phyloP scores from a whole-genome alignment of 2,113 vertebrate genomes.

The Aythya baeri region DNA sequence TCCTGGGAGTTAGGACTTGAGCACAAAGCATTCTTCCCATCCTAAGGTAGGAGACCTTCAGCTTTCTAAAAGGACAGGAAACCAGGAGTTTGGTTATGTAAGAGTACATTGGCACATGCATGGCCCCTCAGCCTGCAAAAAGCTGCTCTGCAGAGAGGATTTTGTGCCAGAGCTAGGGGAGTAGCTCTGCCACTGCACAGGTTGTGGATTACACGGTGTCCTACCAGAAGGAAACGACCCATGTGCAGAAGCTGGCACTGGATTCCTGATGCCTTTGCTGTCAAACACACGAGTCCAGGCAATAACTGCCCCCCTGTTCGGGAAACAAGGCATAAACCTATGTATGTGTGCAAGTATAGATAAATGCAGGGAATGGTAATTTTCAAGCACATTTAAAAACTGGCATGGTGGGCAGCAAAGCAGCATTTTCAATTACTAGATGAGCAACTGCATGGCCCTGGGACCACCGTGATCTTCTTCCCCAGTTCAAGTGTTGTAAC shows the following conservation, averaged over 20 bases:
- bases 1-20: not conserved
- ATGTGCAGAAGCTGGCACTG: not conserved
- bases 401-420: not conserved
- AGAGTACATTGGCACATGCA: fast-evolving
- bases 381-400: not conserved
- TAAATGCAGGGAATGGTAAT: not conserved
- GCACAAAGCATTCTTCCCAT: not conserved
- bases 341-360: not conserved
- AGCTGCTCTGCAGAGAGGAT: not conserved
- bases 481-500: not conserved
- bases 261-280: not conserved
- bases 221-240: not conserved
- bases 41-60: not conserved
- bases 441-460: not conserved
- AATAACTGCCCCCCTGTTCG: not conserved
- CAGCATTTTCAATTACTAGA: not conserved
- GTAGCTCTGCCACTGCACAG: not conserved
- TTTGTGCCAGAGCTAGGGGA: not conserved
- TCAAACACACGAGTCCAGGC: not conserved
- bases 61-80: not conserved
- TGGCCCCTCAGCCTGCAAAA: fast-evolving
- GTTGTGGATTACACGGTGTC: not conserved
- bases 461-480: not conserved
- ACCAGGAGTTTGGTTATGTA: not conserved
- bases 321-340: not conserved